Base-by-base conservation (phyloP, 1,140 invertebrate genomes). In the Eubasilissa regina region DNA sequence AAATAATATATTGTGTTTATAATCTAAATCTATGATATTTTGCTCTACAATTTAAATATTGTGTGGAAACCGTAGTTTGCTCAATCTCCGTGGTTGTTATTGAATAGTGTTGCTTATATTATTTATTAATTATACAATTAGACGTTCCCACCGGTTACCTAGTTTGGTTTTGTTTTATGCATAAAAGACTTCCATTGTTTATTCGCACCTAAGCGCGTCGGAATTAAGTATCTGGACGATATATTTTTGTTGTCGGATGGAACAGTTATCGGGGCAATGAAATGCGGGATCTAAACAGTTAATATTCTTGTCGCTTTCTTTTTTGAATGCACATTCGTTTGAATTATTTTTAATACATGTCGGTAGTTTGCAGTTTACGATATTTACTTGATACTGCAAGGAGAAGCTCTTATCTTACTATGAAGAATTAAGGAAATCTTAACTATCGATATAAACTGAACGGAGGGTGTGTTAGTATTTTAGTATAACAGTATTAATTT, bases 91-190 rank as follows among this genome's bases (percentile, higher is more conserved):
- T 44, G 45, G 55, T 66, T 77, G 53, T 81, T 81, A 81, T 81
- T 78, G 78, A 81, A 81, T 70, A 75, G 70, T 73, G 70, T 81
- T 81, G 25, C 25, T 35, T 35, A 35, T 35, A 35, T 35, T 78
- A 81, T 78, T 35, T 78, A 73, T 62, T 74, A 68, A 68, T 81
- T 81, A 78, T 81, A 66, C 76, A 81, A 81, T 78, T 81, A n/a
- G 53, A 55, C 72, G 53, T 60, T 73, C 64, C 56, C 80, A 76
- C 80, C 53, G 75, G 78, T 81, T 78, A 76, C 25, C 25, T 35
- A 35, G 75, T 66, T 78, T 66, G 55, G 15, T 60, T 72, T 78
- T 12, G 60, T 78, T 78, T 77, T 72, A 78, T 72, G 47, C 72
- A 60, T 66, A 70, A 72, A 78, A 72, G 66, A 53, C 77, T 35